Evolutionary conservation across 1,140 invertebrate genomes (phyloP), one percentile per base, ranked within the genome.

Genomic region (Helicoverpa armigera): DNA sequence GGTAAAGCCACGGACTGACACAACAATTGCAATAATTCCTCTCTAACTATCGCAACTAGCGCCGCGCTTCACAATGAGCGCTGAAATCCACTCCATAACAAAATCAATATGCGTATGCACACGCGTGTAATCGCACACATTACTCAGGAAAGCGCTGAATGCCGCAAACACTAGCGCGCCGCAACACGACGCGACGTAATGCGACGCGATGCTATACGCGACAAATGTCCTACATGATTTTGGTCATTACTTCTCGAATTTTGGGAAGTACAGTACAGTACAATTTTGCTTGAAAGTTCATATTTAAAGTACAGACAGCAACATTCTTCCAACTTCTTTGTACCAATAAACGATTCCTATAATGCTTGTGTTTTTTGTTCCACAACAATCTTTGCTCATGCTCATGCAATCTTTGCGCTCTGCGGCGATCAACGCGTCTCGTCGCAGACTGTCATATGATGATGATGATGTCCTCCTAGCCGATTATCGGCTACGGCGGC

Each of bases 71-170:
- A n/a, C 43, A 67, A 67, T 50, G n/a, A 48, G 43, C 43, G 43
- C 43, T 48, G 2, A 16, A 65, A 65, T 65, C 61, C 4, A 10
- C 13, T 65, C 61, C 5, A 65, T 67, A 67, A 50, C 63, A 23
- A 48, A 67, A 67, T 70, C 61, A 61, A 61, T 65, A 48, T 53
- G 48, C 48, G 16, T 63, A 51, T 67, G 29, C 23, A 63, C 60
- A 63, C 60, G 58, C 29, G 61, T 35, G 61, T 77, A 53, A 70
- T 79, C 43, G 31, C 65, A 11, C 9, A 31, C 50, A 58, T 79
- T 72, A 60, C 35, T 54, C 73, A 18, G 18, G 61, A 73, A 54
- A 65, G 67, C 67, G 67, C 48, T 70, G 67, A 70, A 48, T 29
- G 67, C 48, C 61, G 50, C 67, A 53, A 23, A 70, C 67, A 51